Base-by-base conservation (phyloP, 2,797 vertebrate species). In the Urosaurus nigricauda region DNA sequence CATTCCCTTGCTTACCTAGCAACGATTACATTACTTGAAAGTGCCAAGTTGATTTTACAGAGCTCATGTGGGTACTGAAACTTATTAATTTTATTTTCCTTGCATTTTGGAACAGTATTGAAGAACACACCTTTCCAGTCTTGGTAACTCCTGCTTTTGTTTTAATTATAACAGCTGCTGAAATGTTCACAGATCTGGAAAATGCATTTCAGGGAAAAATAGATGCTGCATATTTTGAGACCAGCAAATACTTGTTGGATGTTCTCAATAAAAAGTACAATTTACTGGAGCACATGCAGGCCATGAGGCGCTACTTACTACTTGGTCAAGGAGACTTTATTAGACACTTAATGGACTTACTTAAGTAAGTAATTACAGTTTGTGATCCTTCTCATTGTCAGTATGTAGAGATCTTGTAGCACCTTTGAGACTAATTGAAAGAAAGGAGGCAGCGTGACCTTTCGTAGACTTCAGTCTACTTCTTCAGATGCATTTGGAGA, bases 311-410 rank as follows among this genome's bases (percentile, higher is more conserved):
- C 83, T 99, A 99, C 97, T 96, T 99, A 93, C 98, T 99, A 74
- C 98, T 99, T 47, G 99, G 99, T 88, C 99, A 99, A 95, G 99
- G 99, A 90, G 99, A 99, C 95, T 99, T 99, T 94, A 99, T 99
- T 95, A 95, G 99, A 37, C 99, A 99, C 94, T 97, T 99, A 88
- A 99, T 99, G 99, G 99, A 99, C 95, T 97, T 99, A 92, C 98
- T 99, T 32, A 99, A 99, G 99, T 99, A 89, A 98, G 98, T 92
- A 29, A 87, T 17, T 86, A 35, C 58, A n/a, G 73, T 24, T 81
- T 74, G 2, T 90, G 84, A 79, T 86, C 85, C 14, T 32, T 40
- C 47, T 93, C 37, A 84, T 77, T 88, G 94, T 92, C 19, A 58
- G 73, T 43, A 51, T 60, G 87, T 92, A 17, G 71, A 9, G 9